Evolutionary conservation across 2,113 vertebrate species (phyloP), one percentile per base, ranked within the genome.

Genomic region (Colaptes auratus): DNA sequence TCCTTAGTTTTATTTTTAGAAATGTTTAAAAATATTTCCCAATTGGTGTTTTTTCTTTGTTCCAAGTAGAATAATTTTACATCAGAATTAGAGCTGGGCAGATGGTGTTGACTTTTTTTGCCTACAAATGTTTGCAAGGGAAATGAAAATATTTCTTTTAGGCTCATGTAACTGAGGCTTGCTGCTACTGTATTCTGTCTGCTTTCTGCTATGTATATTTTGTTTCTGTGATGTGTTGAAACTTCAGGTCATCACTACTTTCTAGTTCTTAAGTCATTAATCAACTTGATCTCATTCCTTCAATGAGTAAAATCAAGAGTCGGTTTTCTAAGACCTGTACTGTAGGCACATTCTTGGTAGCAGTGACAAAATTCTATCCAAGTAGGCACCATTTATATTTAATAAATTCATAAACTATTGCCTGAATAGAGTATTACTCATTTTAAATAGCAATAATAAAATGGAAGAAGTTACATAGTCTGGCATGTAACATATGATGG

Each of bases 81-180:
- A 73, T 83, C 86, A 89, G 88, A 95, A 91, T 86, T 93, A 88
- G 93, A 86, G 36, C 72, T 86, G 50, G 78, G n/a, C 92, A 94
- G 86, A 89, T 94, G 89, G 86, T 89, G 86, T 94, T 93, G 86
- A 77, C 86, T 95, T 67, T 72, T 72, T 92, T 70, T 85, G 59
- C 39, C 65, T 88, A 44, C 48, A 58, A 78, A 75, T 91, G 88
- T 94, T 95, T 95, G 36, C 73, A 90, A 92, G 60, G 53, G 61
- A 93, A 88, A 94, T 86, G 82, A 83, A 95, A 96, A 90, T 92
- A 91, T 92, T 95, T 95, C 58, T 83, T 35, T 91, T 83, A 61
- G 18, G 23, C 61, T 75, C 16, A 1, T 67, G 20, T 80, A 78
- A 50, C 64, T 71, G 60, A 80, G 69, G 53, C 70, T 83, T 91